Conservation (phyloP, 2,888 invertebrate genomes). For the Elmis aenea region DNA sequence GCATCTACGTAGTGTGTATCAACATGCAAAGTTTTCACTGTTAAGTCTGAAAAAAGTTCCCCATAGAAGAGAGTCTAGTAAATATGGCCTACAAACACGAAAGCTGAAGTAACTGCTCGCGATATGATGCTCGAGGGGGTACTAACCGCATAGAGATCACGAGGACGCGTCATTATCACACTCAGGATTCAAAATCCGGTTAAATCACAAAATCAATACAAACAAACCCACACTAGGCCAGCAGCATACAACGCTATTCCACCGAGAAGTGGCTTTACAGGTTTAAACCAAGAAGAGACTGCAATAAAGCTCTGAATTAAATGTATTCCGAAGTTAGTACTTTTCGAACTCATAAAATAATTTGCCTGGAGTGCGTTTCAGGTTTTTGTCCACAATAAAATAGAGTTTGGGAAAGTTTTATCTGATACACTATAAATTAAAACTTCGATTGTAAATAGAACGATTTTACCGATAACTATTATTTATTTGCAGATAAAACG, state of each 20-base stretch:
- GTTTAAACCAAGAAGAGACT: slow-evolving; percentile 5
- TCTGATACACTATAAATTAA: slow-evolving; percentile 26
- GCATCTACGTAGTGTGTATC: too few relatives aligned
- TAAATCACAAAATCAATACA: slow-evolving; percentile 23
- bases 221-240: slow-evolving; percentile 12
- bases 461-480: slow-evolving; percentile 14
- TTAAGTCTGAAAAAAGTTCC: too few relatives aligned
- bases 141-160: slow-evolving; percentile 23
- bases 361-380: slow-evolving; percentile 15
- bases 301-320: slow-evolving; percentile 8
- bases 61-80: too few relatives aligned
- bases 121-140: slow-evolving; percentile 25
- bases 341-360: slow-evolving; percentile 15
- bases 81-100: too few relatives aligned
- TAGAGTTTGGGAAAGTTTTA: slow-evolving; percentile 23
- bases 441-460: slow-evolving; percentile 21
- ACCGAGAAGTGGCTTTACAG: slow-evolving; percentile 2
- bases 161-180: slow-evolving; percentile 21
- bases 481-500: slow-evolving; percentile 20
- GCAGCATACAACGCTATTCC: slow-evolving; percentile 8
- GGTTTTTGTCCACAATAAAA: slow-evolving; percentile 15
- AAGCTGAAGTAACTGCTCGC: slow-evolving; percentile 20
- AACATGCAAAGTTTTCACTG: too few relatives aligned
- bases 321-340: slow-evolving; percentile 13
- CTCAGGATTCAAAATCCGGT: slow-evolving; percentile 20